Percentiles rank a stretch among this genome's conserved stretches.
Evolutionary conservation across 1,140 invertebrate species (phyloP).

Genomic region (Condylostylus longicornis): DNA sequence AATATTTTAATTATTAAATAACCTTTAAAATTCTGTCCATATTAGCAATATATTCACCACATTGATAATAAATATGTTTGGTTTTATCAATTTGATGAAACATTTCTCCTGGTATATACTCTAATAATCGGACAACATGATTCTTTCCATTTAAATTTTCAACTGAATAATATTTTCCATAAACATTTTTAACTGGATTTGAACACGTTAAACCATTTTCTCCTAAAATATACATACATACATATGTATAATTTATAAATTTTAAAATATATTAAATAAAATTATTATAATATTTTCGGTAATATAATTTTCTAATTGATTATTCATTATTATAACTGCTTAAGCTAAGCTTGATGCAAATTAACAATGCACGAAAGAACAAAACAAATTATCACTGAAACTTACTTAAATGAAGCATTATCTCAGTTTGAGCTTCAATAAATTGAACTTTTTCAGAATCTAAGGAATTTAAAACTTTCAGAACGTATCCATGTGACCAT

Average conservation of each 20-base stretch:
- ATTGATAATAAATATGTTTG: constrained; percentile 45
- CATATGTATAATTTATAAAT: background rate
- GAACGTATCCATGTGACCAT: constrained; percentile 49
- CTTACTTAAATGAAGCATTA: constrained; percentile 50
- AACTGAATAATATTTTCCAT: constrained; percentile 43
- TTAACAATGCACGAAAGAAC: background rate
- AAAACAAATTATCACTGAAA: constrained; percentile 5
- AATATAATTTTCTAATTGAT: constrained; percentile 1
- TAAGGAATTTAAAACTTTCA: constrained; percentile 68
- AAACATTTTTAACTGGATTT: constrained; percentile 47
- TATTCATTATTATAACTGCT: constrained; percentile 2
- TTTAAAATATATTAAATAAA: constrained; percentile 4
- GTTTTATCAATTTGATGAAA: constrained; percentile 42
- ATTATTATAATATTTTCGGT: constrained; percentile 5
- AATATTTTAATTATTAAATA: constrained; percentile 5
- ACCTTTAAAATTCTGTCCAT: constrained; percentile 52
- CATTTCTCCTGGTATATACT: constrained; percentile 54
- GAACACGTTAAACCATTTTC: constrained; percentile 46
- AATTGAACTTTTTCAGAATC: constrained; percentile 51
- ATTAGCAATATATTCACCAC: constrained; percentile 51
- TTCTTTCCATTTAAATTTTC: constrained; percentile 36
- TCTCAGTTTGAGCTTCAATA: constrained; percentile 54
- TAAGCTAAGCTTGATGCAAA: no score
- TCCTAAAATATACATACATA: constrained; percentile 22
- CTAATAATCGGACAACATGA: constrained; percentile 55